A percentile compares a stretch with the other conserved stretches of the same genome.
Evolutionary conservation across 2,888 invertebrate genomes (phyloP).

Genomic region (Hirtodrosophila confusa): DNA sequence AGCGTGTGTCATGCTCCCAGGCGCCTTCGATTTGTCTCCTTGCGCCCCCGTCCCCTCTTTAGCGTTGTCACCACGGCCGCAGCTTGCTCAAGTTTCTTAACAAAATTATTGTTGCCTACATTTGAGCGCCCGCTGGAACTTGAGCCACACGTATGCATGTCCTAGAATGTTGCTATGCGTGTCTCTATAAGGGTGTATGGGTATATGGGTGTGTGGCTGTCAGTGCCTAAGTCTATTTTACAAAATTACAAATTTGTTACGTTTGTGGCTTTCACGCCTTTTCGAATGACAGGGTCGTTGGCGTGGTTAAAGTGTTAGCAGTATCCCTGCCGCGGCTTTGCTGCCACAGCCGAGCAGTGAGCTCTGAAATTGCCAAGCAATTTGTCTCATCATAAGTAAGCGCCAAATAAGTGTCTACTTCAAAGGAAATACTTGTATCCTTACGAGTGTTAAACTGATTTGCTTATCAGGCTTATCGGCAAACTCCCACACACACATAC

Average conservation of each 20-base stretch:
- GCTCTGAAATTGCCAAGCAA: constrained; percentile 35
- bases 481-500: constrained; percentile 12
- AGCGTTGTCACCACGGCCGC: constrained; percentile 43
- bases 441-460: constrained; percentile 30
- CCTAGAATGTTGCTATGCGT: neutral
- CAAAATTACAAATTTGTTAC: constrained; percentile 77
- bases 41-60: neutral
- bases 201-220: neutral
- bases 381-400: constrained; percentile 55
- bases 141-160: constrained; percentile 10
- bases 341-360: neutral
- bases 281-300: constrained; percentile 46
- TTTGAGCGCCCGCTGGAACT: constrained; percentile 43
- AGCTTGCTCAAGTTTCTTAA: constrained; percentile 49
- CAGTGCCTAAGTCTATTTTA: constrained; percentile 64
- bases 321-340: constrained; percentile 6
- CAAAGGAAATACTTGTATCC: neutral
- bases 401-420: constrained; percentile 14
- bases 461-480: constrained; percentile 54
- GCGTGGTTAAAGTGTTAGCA: constrained; percentile 14
- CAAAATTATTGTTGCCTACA: constrained; percentile 70
- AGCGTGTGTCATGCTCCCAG: constrained; percentile 16
- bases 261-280: constrained; percentile 77
- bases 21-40: constrained; percentile 65
- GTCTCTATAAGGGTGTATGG: neutral